A percentile compares a stretch with the other conserved stretches of the same genome.
Conservation (phyloP, 2,888 invertebrate species). For the Megalurothrips usitatus region DNA sequence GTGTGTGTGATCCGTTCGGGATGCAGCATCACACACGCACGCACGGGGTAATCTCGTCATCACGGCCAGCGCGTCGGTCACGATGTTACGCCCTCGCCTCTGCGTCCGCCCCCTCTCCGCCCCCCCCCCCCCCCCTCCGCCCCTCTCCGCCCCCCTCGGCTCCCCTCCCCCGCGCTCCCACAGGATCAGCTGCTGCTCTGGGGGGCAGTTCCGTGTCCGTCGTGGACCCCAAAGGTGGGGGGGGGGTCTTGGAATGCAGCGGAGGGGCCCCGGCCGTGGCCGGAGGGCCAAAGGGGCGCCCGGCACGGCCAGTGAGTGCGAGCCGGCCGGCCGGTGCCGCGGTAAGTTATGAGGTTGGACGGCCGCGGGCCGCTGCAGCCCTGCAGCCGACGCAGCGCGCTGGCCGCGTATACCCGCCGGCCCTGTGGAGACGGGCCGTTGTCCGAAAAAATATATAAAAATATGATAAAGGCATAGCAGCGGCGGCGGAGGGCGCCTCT, state of each 20-base stretch:
- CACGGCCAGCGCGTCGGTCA: too few relatives aligned
- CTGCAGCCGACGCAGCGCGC: not conserved
- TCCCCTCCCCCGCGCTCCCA: too few relatives aligned
- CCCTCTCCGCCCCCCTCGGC: too few relatives aligned
- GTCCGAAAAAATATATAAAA: not conserved
- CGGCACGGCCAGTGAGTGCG: not conserved
- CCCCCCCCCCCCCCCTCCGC: too few relatives aligned
- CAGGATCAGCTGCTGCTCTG: too few relatives aligned
- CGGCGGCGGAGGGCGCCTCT: not conserved
- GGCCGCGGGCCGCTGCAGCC: not conserved
- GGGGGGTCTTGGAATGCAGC: not conserved
- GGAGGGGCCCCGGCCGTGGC: not conserved
- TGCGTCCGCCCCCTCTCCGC: too few relatives aligned
- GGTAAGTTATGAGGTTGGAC: slow-evolving; percentile 22
- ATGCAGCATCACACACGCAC: too few relatives aligned
- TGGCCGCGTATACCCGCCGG: not conserved
- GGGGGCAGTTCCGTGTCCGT: too few relatives aligned
- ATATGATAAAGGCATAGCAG: not conserved
- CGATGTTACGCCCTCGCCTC: too few relatives aligned
- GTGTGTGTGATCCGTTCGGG: too few relatives aligned
- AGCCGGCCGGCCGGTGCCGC: not conserved
- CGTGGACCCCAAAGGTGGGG: too few relatives aligned
- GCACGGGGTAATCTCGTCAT: too few relatives aligned
- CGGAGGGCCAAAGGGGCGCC: not conserved
- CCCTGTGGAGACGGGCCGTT: not conserved